Percentiles rank a stretch among this genome's conserved stretches.
phyloP scores from a whole-genome alignment of 2,113 vertebrate genomes.

The Chaetodon auriga region DNA sequence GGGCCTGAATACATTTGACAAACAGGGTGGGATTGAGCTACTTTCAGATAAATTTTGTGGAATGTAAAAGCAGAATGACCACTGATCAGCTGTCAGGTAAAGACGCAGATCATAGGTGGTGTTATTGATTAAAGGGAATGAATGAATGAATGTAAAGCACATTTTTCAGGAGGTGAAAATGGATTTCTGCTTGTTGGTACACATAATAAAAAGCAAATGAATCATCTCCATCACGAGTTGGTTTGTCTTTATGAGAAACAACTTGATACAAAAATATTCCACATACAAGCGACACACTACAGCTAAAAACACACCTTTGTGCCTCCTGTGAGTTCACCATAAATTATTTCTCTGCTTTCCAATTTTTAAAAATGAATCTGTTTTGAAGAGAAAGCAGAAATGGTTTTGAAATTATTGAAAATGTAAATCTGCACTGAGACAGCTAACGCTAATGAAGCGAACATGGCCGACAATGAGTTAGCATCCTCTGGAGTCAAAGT shows the following conservation, averaged over 20 bases:
- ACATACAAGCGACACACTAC: not conserved
- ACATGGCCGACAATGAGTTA: not conserved
- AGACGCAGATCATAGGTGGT: no score
- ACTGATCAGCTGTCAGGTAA: not conserved
- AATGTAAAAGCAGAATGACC: no score
- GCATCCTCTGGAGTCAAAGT: no score
- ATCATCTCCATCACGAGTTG: not conserved
- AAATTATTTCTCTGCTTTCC: not conserved
- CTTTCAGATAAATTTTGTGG: not conserved
- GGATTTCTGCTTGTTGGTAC: conserved; percentile 31
- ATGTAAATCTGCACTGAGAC: not conserved
- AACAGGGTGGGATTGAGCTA: not conserved
- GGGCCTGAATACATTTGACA: not conserved
- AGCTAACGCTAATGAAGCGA: not conserved
- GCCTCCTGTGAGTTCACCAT: not conserved
- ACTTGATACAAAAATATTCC: conserved; percentile 27
- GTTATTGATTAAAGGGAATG: not conserved
- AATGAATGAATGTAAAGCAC: not conserved
- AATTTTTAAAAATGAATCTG: not conserved
- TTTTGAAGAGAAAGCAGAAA: not conserved
- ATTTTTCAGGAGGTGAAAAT: not conserved
- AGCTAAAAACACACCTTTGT: not conserved
- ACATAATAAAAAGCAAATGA: conserved; percentile 27
- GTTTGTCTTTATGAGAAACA: conserved; percentile 34
- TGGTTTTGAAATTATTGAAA: not conserved